These are phyloP conservation scores for Melanotaenia maccullochi DNA, from an alignment of 2,797 vertebrate genomes.

Conservation along the genomic window DNA sequence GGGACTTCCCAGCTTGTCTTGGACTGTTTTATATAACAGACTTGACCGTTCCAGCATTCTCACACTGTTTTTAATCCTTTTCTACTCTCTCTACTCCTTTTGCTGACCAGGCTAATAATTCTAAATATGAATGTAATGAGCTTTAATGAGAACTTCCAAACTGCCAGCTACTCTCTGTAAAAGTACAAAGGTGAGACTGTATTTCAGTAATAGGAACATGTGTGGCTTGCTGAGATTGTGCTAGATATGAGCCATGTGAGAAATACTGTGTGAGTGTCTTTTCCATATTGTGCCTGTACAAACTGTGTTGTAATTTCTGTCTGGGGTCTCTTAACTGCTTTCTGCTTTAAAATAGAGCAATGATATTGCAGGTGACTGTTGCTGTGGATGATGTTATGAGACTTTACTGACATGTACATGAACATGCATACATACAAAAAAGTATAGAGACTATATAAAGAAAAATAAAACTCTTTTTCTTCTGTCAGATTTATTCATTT, in stretches of 20 bases:
- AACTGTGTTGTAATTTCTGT: slow-evolving; percentile 1
- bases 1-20: slow-evolving; percentile 59
- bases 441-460: not conserved
- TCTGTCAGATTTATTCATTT: too few species aligned
- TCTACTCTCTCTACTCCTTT: slow-evolving; percentile 39
- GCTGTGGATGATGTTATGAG: not conserved
- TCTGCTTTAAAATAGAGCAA: not conserved
- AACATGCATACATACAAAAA: not conserved
- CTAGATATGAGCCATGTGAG: slow-evolving; percentile 43
- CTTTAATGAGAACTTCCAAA: slow-evolving; percentile 68
- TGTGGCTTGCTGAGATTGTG: slow-evolving; percentile 34
- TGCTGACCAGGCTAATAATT: slow-evolving; percentile 67
- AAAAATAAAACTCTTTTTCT: too few species aligned
- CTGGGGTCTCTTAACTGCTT: not conserved
- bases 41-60: slow-evolving; percentile 49
- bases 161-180: slow-evolving; percentile 40
- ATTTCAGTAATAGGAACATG: slow-evolving; percentile 41
- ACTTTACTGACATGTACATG: too few species aligned
- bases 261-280: slow-evolving; percentile 1
- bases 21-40: slow-evolving; percentile 41
- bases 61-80: slow-evolving; percentile 56
- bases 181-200: slow-evolving; percentile 59
- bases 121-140: slow-evolving; percentile 77
- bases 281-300: slow-evolving; percentile 8
- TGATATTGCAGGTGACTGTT: not conserved